These are phyloP conservation scores for Syrrhaptes paradoxus DNA, from an alignment of 2,113 vertebrate genomes.

Conservation along the genomic window DNA sequence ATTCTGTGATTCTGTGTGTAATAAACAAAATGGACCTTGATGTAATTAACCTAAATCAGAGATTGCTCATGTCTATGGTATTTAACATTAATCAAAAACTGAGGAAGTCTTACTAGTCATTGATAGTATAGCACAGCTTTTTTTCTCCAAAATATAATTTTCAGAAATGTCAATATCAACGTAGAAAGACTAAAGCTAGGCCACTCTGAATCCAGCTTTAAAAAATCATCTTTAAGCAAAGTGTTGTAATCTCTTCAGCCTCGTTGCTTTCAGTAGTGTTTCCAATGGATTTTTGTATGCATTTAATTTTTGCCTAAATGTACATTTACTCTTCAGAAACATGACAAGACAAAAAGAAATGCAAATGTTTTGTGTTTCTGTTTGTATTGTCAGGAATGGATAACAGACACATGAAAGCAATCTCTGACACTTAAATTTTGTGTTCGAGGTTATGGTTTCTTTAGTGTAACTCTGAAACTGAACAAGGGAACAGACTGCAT, in stretches of 20 bases:
- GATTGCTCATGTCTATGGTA: background rate
- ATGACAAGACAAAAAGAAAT: background rate
- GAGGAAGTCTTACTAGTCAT: background rate
- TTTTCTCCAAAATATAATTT: background rate
- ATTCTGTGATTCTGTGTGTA: too few relatives aligned
- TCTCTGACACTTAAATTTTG: background rate
- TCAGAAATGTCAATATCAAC: background rate
- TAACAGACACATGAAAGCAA: background rate
- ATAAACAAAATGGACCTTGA: background rate
- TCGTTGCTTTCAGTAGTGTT: background rate
- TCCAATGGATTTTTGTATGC: background rate
- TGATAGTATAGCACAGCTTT: accelerated
- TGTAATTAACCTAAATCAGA: background rate
- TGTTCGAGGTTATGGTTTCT: background rate
- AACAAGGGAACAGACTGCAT: background rate
- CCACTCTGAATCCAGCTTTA: background rate
- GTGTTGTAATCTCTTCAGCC: background rate
- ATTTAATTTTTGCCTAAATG: background rate
- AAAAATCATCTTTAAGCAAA: background rate
- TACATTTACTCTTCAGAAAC: background rate
- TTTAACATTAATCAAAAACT: background rate
- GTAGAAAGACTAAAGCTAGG: background rate
- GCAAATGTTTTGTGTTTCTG: background rate
- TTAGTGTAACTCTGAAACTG: background rate
- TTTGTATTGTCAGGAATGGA: background rate